Base-by-base conservation (phyloP, 2,113 vertebrate genomes). In the Pedetes capensis region DNA sequence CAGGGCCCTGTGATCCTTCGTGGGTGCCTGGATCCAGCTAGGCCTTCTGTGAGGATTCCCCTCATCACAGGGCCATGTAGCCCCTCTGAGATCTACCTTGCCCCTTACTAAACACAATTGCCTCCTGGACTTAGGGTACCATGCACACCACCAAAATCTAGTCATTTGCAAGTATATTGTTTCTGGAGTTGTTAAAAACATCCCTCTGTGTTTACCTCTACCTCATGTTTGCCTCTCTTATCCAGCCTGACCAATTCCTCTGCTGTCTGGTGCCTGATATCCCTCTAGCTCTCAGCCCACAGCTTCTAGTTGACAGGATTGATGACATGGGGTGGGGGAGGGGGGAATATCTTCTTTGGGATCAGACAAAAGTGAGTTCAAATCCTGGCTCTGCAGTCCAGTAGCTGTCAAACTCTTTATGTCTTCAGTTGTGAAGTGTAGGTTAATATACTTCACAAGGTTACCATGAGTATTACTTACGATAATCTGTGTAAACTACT, bases 361-460 rank as follows among this genome's bases (percentile, higher is more conserved):
- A 72, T 78, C 27, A 55, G 37, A 69, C 12, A 8, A 18, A 29
- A 32, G 29, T 32, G 34, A 87, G 34, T 81, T 87, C 55, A 6
- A 0, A n/a, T 78, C 1, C 57, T 3, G 1, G 47, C n/a, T 42
- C 1, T 78, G 51, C 37, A 8, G 9, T 71, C 39, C 44, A 3
- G 8, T 39, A 53, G n/a, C 81, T 42, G 2, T 76, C 39, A 55
- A 12, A 34, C 75, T 42, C 7, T 53, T 10, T 75, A 0, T 82
- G 71, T 81, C n/a, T 85, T 95, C 55, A 1, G 59, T 59, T 63
- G 25, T 85, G 20, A 71, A 44, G 20, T 55, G 11, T 68, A 92
- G 61, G 81, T 78, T 78, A 71, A n/a, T 68, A 47, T 76, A 39
- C 16, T 84, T n/a, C 81, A 53, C 18, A 68, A 80, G 57, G 85